Conservation (phyloP, 2,888 invertebrate genomes). For the Tiliacea aurago region DNA sequence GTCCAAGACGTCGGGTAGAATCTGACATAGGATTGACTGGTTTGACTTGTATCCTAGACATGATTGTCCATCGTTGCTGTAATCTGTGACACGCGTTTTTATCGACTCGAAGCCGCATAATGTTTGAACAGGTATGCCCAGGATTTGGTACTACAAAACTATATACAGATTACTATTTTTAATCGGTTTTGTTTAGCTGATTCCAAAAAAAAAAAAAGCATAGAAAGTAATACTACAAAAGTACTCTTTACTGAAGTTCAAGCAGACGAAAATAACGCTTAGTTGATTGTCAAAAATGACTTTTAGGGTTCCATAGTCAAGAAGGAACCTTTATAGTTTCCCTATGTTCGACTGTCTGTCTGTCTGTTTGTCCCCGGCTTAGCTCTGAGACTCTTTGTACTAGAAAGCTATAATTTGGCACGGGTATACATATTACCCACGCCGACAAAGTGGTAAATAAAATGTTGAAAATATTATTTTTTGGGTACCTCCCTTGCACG, state of each 20-base stretch:
- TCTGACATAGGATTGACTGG: background rate
- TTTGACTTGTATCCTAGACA: background rate
- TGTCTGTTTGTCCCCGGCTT: too few species aligned
- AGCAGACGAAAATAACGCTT: background rate
- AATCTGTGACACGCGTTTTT: background rate
- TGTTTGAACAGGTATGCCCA: background rate
- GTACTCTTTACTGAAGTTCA: background rate
- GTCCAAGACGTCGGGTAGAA: slow-evolving; percentile 11
- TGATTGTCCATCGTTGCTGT: background rate
- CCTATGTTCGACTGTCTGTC: too few species aligned
- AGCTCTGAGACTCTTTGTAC: too few species aligned
- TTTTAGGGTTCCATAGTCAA: too few species aligned
- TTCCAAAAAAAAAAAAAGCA: too few species aligned
- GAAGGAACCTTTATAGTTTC: too few species aligned
- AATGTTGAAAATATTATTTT: too few species aligned
- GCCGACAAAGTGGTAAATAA: too few species aligned
- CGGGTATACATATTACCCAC: too few species aligned
- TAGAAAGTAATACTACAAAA: background rate
- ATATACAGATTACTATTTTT: background rate
- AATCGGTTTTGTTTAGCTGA: background rate
- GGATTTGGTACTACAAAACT: background rate
- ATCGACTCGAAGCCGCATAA: background rate
- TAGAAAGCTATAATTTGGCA: too few species aligned
- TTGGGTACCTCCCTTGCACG: too few species aligned
- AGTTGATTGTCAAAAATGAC: background rate